phyloP scores from a whole-genome alignment of 2,797 vertebrate genomes.

The Sphenodon punctatus region DNA sequence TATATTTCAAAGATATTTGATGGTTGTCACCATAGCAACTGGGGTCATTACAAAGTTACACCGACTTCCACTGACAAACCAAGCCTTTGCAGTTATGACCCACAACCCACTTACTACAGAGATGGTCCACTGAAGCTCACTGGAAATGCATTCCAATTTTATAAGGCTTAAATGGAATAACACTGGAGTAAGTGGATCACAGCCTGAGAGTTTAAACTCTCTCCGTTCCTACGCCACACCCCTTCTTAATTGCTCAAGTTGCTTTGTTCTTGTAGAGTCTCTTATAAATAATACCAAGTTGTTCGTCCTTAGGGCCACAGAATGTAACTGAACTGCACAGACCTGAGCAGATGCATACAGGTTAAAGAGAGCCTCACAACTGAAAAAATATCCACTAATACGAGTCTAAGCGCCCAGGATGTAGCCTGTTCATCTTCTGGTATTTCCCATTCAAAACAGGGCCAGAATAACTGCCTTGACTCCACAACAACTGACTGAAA shows the following conservation, averaged over 20 bases:
- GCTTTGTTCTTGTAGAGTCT: neutral
- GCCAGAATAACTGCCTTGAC: too few species aligned
- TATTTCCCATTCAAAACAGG: neutral
- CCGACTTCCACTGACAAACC: rapidly evolving
- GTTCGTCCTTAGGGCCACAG: neutral
- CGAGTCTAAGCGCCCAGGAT: neutral
- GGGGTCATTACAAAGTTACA: neutral
- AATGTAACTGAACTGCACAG: neutral
- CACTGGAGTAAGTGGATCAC: too few species aligned
- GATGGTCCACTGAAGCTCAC: too few species aligned
- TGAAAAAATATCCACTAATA: neutral
- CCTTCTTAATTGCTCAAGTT: neutral
- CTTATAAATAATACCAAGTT: neutral
- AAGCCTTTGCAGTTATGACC: neutral
- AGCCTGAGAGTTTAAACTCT: too few species aligned
- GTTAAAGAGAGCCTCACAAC: neutral
- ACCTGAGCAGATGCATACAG: neutral
- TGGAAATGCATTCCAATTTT: too few species aligned
- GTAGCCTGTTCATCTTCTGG: neutral
- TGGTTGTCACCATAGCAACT: neutral
- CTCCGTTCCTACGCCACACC: too few species aligned
- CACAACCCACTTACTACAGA: too few species aligned
- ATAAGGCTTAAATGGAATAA: too few species aligned
- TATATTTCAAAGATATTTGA: neutral
- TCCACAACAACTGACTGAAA: neutral